Conservation (phyloP, 2,797 vertebrate genomes). For the Coendou prehensilis region DNA sequence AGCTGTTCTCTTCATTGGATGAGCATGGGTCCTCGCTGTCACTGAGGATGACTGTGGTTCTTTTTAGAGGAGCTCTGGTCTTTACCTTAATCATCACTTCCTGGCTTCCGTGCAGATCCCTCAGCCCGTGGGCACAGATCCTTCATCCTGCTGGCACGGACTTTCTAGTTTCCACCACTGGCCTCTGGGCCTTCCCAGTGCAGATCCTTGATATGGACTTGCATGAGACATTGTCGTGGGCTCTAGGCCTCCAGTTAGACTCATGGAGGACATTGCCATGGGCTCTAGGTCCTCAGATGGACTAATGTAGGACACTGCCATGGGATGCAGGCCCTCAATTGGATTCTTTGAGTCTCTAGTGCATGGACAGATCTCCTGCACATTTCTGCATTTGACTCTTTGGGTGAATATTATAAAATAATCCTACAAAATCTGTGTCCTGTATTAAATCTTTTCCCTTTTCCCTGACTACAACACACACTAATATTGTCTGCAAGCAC, state of each 20-base stretch:
- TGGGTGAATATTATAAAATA: neutral
- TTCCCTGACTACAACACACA: neutral
- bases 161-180: neutral
- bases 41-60: neutral
- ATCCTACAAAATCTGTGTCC: neutral
- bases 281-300: neutral
- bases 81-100: neutral
- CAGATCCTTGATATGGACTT: neutral
- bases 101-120: neutral
- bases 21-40: no score
- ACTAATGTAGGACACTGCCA: no score
- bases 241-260: neutral
- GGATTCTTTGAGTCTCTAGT: neutral
- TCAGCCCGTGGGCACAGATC: neutral
- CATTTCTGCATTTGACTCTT: neutral
- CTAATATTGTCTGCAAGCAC: no score
- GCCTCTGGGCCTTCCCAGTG: neutral
- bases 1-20: neutral
- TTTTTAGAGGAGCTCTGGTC: neutral
- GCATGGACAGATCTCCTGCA: neutral
- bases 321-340: neutral
- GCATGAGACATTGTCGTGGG: neutral
- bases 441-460: neutral
- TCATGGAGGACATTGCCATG: neutral
- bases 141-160: neutral